A percentile compares a stretch with the other conserved stretches of the same genome.
Conservation (phyloP, 1,140 invertebrate species). For the Whitmania pigra region DNA sequence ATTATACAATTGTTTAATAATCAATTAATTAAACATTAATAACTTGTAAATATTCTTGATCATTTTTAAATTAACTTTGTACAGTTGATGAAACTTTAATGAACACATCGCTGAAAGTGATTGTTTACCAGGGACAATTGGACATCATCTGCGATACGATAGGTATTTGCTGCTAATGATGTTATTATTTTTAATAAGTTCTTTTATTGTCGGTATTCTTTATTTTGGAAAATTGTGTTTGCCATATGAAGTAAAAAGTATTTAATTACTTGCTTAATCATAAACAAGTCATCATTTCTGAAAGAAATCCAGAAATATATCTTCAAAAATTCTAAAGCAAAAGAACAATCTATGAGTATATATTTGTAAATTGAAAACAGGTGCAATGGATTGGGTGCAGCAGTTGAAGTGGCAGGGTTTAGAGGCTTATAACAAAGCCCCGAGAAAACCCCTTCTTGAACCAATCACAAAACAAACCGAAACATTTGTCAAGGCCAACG, state of each 20-base stretch:
- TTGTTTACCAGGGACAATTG: constrained; percentile 23
- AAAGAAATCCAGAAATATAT: no score
- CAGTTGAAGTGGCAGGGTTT: constrained; percentile 19
- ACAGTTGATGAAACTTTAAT: constrained; percentile 19
- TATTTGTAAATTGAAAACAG: background rate
- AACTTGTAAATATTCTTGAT: background rate
- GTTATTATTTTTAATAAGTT: background rate
- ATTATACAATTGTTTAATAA: background rate
- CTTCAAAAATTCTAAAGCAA: no score
- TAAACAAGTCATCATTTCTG: no score
- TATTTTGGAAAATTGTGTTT: no score
- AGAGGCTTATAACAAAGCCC: constrained; percentile 15
- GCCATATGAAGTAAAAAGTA: background rate
- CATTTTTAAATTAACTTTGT: background rate
- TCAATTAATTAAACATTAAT: background rate
- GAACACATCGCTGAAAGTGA: constrained; percentile 17
- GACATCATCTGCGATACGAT: constrained; percentile 24
- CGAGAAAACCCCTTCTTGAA: background rate
- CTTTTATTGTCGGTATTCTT: no score
- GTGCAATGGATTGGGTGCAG: constrained; percentile 22
- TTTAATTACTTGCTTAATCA: no score
- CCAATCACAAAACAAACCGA: constrained; percentile 19
- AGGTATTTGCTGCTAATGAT: constrained; percentile 14
- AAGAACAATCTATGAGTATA: no score
- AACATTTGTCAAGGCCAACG: constrained; percentile 23